phyloP scores from a whole-genome alignment of 2,797 vertebrate genomes.

The Percopsis omiscomaycus region DNA sequence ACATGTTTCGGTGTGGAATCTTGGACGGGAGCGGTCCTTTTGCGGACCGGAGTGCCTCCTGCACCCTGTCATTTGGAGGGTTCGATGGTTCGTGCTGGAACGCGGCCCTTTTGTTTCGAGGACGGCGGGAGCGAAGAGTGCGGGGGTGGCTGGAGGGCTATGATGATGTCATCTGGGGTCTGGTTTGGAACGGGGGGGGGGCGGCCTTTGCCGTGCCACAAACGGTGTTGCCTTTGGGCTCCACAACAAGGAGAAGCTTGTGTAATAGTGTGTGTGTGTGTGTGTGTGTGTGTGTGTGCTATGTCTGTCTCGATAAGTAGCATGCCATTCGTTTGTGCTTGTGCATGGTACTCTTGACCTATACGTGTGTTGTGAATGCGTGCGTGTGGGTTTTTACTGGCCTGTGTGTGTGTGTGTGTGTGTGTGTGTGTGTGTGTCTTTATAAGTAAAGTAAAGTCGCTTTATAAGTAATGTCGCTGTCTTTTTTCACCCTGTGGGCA shows the following conservation, averaged over 20 bases:
- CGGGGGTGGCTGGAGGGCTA: slow-evolving; percentile 25
- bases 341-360: slow-evolving; percentile 5
- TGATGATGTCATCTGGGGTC: slow-evolving; percentile 77
- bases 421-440: slow-evolving; percentile 8
- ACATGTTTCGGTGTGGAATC: slow-evolving; percentile 76
- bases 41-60: slow-evolving; percentile 74
- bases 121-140: background rate
- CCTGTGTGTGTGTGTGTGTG: slow-evolving; percentile 14
- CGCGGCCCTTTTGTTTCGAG: slow-evolving; percentile 51
- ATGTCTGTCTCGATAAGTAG: too few relatives aligned
- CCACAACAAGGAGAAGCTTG: slow-evolving; percentile 38
- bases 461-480: background rate
- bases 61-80: slow-evolving; percentile 66
- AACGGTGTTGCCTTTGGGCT: slow-evolving; percentile 64
- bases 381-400: slow-evolving; percentile 26
- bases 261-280: slow-evolving; percentile 21
- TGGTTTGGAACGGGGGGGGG: slow-evolving; percentile 51
- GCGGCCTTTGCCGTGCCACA: slow-evolving; percentile 51
- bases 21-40: slow-evolving; percentile 58
- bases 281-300: background rate
- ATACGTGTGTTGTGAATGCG: slow-evolving; percentile 23
- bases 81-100: slow-evolving; percentile 70
- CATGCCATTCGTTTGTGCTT: background rate
- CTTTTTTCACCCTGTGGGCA: background rate
- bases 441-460: background rate